Evolutionary conservation across 2,888 invertebrate species (phyloP).

Genomic region (Oxycera nigricornis): DNA sequence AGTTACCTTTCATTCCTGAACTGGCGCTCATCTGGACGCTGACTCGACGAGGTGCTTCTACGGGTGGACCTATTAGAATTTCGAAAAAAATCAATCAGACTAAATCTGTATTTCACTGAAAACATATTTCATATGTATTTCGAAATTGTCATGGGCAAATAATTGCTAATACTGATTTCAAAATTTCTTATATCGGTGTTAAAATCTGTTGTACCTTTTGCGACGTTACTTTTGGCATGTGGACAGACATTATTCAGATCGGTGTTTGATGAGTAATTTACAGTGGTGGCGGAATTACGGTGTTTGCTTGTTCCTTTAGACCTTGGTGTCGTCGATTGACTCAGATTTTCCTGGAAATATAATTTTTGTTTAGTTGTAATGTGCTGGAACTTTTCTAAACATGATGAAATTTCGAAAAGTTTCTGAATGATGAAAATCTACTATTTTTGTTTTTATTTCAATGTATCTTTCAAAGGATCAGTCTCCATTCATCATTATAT

Average conservation of each 20-base stretch:
- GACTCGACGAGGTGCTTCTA: slow-evolving; percentile 57
- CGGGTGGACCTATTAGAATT: slow-evolving; percentile 52
- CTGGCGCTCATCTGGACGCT: slow-evolving; percentile 58
- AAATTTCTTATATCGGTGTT: too few species aligned
- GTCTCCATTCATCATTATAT: too few species aligned
- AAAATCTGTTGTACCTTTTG: slow-evolving; percentile 52
- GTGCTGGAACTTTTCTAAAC: too few species aligned
- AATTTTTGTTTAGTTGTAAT: neutral
- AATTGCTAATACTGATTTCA: too few species aligned
- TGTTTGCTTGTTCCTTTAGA: slow-evolving; percentile 57
- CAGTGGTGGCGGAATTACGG: slow-evolving; percentile 58
- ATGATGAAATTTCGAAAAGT: too few species aligned
- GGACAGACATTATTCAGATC: slow-evolving; percentile 61
- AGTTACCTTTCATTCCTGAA: slow-evolving; percentile 63
- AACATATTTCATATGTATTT: too few species aligned
- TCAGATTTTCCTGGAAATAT: slow-evolving; percentile 54
- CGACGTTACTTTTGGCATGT: slow-evolving; percentile 56
- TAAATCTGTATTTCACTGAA: too few species aligned
- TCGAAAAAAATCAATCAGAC: neutral
- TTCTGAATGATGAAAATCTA: too few species aligned
- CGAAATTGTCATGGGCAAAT: too few species aligned
- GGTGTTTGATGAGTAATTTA: slow-evolving; percentile 58
- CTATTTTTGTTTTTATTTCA: too few species aligned
- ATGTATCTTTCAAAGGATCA: too few species aligned
- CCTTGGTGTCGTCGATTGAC: slow-evolving; percentile 56